phyloP scores from a whole-genome alignment of 2,797 vertebrate genomes.

The Eulemur albifrons region DNA sequence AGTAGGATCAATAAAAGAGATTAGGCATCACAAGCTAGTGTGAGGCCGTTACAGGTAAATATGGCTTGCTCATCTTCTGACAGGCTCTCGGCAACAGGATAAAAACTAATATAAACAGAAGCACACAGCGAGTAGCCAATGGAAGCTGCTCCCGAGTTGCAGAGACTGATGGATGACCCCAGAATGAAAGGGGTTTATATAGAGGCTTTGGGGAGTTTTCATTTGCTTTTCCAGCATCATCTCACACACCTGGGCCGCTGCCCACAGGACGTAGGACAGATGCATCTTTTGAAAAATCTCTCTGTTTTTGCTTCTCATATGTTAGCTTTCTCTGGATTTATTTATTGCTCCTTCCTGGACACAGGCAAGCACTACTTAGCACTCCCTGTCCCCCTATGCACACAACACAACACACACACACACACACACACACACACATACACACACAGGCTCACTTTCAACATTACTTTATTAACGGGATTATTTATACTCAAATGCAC shows the following conservation, averaged over 20 bases:
- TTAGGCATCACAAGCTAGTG: slow-evolving; percentile 83
- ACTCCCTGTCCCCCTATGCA: neutral
- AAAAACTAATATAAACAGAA: slow-evolving; percentile 83
- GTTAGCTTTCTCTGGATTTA: slow-evolving; percentile 55
- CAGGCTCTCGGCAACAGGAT: slow-evolving; percentile 78
- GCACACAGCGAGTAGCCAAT: slow-evolving; percentile 64
- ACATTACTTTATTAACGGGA: neutral
- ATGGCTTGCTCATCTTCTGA: slow-evolving; percentile 83
- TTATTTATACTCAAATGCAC: neutral
- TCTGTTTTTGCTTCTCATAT: slow-evolving; percentile 44
- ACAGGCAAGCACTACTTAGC: neutral
- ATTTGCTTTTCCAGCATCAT: slow-evolving; percentile 74
- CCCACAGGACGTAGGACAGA: slow-evolving; percentile 65
- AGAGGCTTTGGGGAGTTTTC: slow-evolving; percentile 71
- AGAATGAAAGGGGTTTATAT: slow-evolving; percentile 77
- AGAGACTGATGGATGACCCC: slow-evolving; percentile 80
- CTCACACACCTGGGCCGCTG: slow-evolving; percentile 62
- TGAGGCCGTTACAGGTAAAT: slow-evolving; percentile 84
- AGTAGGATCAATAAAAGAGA: slow-evolving; percentile 89
- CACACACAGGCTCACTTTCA: neutral
- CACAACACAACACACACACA: neutral
- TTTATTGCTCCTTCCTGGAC: slow-evolving; percentile 46
- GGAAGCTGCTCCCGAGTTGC: slow-evolving; percentile 62
- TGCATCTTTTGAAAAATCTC: slow-evolving; percentile 58
- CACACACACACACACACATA: neutral